Base-by-base conservation (phyloP, 2,888 invertebrate species). In the Stenotaenia linearis region DNA sequence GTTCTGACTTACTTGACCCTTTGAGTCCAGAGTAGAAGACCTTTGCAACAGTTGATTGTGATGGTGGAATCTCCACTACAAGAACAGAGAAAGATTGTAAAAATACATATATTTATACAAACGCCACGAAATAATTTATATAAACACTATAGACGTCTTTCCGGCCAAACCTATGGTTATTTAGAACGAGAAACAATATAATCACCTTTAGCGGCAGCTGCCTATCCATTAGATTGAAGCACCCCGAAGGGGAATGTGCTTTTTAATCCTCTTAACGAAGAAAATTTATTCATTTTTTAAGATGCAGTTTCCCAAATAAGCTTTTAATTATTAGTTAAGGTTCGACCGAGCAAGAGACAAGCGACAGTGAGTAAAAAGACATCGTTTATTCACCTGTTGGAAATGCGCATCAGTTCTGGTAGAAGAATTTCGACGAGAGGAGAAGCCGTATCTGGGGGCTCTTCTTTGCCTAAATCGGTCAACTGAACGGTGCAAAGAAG, bases 21-120 rank as follows among this genome's bases (percentile, higher is more conserved):
- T 69, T 80, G 81, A 15, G 81, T 82, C 82, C 82, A 82, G 23
- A 82, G 79, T 32, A 81, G 78, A 30, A 82, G 23, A 45, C 78
- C 79, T 78, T 81, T 78, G 9, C 79, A 78, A 69, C 80, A 80
- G n/a, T 78, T 74, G 35, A 82, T 78, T 18, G 80, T 76, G 9
- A 82, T n/a, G 18, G 82, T 80, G 7, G 82, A 80, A 79, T 78
- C 56, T 15, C 37, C 37, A n/a, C 56, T 78, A 56, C 79, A 80
- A 45, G 75, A 81, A 79, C 21, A 74, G 30, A 76, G n/a, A 40
- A 69, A 75, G 12, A 12, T 28, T 12, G 32, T 32, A 78, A n/a
- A 56, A 56, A 50, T 15, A 21, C 7, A 25, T 74, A 30, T 23
- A 21, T 30, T 4, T 15, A 18, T 21, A 74, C n/a, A 74, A 25